A percentile compares a stretch with the other conserved stretches of the same genome.
Conservation (phyloP, 2,113 vertebrate genomes). For the Myxocyprinus asiaticus region DNA sequence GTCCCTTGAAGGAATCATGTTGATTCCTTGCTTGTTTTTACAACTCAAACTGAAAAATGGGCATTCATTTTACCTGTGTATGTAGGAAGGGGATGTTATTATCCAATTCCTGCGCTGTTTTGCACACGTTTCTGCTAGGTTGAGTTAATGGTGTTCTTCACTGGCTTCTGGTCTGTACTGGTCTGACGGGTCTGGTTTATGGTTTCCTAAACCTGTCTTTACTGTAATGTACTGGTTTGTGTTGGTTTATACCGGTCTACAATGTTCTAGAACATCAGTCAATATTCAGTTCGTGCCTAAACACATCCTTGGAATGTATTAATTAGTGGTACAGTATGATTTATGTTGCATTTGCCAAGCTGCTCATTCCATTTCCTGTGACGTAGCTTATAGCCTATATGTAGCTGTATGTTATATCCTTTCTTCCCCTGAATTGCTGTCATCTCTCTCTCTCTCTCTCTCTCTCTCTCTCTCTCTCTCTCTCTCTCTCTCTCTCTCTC, state of each 20-base stretch:
- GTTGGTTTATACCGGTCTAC: background rate
- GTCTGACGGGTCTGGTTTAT: background rate
- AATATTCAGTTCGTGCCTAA: background rate
- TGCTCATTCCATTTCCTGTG: constrained; percentile 18
- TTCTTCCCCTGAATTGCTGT: background rate
- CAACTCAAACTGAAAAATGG: no score
- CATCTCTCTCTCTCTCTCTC: background rate
- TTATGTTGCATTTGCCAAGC: background rate
- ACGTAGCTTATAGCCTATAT: background rate
- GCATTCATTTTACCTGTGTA: background rate
- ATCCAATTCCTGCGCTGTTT: background rate
- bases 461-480: background rate
- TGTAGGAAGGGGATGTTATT: background rate
- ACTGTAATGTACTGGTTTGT: background rate
- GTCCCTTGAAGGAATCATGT: no score
- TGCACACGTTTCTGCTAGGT: background rate
- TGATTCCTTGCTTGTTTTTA: no score
- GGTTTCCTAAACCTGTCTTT: constrained; percentile 5
- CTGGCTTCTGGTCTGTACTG: background rate
- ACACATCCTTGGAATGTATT: background rate
- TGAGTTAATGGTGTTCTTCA: background rate
- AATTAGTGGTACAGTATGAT: background rate
- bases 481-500: background rate
- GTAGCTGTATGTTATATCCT: background rate
- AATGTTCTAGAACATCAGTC: background rate